Percentiles rank a stretch among this genome's conserved stretches.
These are phyloP conservation scores for Decapterus maruadsi DNA, from an alignment of 2,797 vertebrate species.

Conservation along the genomic window DNA sequence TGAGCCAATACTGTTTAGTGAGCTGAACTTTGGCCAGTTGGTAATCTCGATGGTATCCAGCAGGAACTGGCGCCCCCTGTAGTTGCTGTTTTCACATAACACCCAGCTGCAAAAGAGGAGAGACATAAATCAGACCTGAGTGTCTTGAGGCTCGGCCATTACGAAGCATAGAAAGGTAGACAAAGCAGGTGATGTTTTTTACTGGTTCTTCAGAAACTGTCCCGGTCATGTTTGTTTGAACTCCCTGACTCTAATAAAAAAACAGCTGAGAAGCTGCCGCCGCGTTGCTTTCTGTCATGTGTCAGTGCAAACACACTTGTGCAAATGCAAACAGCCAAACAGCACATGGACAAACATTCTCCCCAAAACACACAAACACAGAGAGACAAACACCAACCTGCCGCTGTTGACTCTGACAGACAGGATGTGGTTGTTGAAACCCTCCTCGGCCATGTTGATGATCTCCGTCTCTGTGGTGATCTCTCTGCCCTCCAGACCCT, in stretches of 20 bases:
- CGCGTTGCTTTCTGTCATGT: neutral
- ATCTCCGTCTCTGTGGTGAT: conserved; percentile 87
- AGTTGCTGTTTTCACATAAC: conserved; percentile 93
- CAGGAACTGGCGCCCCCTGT: conserved; percentile 95
- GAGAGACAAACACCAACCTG: conserved; percentile 68
- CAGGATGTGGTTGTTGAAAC: conserved; percentile 93
- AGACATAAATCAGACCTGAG: neutral
- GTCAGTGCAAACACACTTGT: neutral
- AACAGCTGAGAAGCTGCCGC: neutral
- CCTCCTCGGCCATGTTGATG: conserved; percentile 88
- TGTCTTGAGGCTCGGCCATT: neutral
- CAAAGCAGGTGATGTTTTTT: neutral
- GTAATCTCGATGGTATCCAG: conserved; percentile 92
- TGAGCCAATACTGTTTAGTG: conserved; percentile 89
- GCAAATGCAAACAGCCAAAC: conserved; percentile 1
- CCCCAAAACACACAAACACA: neutral
- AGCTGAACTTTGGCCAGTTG: conserved; percentile 95
- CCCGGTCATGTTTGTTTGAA: neutral
- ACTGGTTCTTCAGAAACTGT: neutral
- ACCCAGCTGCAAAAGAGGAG: conserved; percentile 89
- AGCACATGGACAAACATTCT: neutral
- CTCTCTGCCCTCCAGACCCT: conserved; percentile 95
- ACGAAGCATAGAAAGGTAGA: neutral
- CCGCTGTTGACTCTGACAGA: conserved; percentile 92
- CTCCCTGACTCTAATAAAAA: neutral